These are phyloP conservation scores for Phalacrocorax brasilianus DNA, from an alignment of 2,113 vertebrate genomes.

Conservation along the genomic window DNA sequence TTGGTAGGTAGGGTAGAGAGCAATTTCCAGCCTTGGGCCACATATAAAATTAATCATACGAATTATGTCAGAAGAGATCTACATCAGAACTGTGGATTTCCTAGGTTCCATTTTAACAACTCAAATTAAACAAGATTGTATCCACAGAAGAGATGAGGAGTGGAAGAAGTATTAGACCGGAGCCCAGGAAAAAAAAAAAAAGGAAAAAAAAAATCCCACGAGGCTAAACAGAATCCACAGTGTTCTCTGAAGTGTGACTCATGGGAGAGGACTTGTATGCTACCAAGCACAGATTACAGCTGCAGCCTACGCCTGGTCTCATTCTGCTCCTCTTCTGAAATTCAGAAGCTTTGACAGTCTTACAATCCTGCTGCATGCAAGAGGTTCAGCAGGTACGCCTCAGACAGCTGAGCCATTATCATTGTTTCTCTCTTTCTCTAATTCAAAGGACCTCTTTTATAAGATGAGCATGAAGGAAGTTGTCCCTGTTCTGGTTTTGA, in stretches of 20 bases:
- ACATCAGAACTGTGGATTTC: neutral
- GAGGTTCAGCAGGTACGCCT: slow-evolving; percentile 20
- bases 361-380: neutral
- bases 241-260: slow-evolving; percentile 45
- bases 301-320: slow-evolving; percentile 51
- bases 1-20: neutral
- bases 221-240: slow-evolving; percentile 20
- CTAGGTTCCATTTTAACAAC: neutral
- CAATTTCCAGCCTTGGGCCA: neutral
- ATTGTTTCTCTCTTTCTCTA: neutral
- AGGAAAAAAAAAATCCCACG: neutral
- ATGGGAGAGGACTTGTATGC: slow-evolving; percentile 28
- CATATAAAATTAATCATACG: neutral
- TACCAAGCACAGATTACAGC: slow-evolving; percentile 51
- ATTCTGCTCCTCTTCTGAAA: slow-evolving; percentile 37
- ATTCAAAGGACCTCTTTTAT: neutral
- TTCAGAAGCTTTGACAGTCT: slow-evolving; percentile 13
- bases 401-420: neutral
- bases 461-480: neutral
- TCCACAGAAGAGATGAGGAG: neutral
- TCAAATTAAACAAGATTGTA: neutral
- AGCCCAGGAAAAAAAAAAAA: neutral
- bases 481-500: neutral
- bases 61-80: neutral
- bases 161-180: neutral